These are phyloP conservation scores for Syngnathus floridae DNA, from an alignment of 2,113 vertebrate genomes.

Conservation along the genomic window DNA sequence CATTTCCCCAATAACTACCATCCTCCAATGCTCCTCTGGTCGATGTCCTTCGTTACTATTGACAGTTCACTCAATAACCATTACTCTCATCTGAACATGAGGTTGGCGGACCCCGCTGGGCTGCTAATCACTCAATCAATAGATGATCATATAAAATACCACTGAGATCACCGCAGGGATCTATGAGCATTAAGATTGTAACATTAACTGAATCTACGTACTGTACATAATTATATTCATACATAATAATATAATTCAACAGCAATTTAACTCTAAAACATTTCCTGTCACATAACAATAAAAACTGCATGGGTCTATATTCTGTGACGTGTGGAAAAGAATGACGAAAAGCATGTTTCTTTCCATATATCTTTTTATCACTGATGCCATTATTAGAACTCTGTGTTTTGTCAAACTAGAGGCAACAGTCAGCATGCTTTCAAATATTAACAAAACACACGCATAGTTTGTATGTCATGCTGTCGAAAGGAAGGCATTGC, in stretches of 20 bases:
- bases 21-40: conserved; percentile 32
- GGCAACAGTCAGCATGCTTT: conserved; percentile 28
- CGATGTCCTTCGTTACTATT: conserved; percentile 51
- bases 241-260: conserved; percentile 26
- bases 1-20: conserved; percentile 6
- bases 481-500: conserved; percentile 54
- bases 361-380: conserved; percentile 22
- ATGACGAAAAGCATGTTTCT: not conserved
- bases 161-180: conserved; percentile 45
- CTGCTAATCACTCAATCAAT: conserved; percentile 61
- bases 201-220: conserved; percentile 33
- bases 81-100: conserved; percentile 62
- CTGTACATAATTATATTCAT: conserved; percentile 19
- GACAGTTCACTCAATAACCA: conserved; percentile 65
- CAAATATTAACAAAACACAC: conserved; percentile 46
- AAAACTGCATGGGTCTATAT: not conserved
- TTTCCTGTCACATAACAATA: not conserved
- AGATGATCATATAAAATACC: conserved; percentile 59
- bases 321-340: not conserved
- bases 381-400: conserved; percentile 31
- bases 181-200: conserved; percentile 40
- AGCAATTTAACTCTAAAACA: conserved; percentile 1
- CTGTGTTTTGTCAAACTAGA: conserved; percentile 60
- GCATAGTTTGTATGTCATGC: not conserved
- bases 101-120: conserved; percentile 48